phyloP scores from a whole-genome alignment of 1,140 invertebrate genomes.

The Aphaenogaster floridana region DNA sequence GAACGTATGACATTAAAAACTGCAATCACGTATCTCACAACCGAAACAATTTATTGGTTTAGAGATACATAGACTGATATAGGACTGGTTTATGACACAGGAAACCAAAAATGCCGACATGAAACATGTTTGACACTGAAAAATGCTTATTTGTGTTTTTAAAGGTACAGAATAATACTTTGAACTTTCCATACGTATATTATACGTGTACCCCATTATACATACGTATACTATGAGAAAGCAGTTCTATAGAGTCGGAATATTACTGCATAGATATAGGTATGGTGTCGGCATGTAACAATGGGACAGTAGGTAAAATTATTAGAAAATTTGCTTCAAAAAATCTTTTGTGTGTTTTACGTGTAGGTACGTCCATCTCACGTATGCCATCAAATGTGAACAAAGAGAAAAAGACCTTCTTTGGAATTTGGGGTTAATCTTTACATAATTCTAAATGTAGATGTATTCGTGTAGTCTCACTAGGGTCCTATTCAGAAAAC shows the following conservation, averaged over 20 bases:
- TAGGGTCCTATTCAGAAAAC: neutral
- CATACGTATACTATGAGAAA: neutral
- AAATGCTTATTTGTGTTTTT: too few species aligned
- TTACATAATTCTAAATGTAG: too few species aligned
- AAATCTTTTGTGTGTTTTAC: neutral
- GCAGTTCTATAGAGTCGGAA: neutral
- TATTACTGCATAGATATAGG: neutral
- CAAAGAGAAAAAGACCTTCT: too few species aligned
- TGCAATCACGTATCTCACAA: neutral
- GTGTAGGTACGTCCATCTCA: neutral
- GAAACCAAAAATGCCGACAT: too few species aligned
- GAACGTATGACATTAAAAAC: neutral
- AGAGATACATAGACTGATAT: neutral
- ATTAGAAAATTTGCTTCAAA: neutral
- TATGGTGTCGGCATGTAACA: neutral
- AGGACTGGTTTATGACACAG: too few species aligned
- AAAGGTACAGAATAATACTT: too few species aligned
- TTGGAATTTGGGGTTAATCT: neutral
- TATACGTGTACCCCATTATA: neutral
- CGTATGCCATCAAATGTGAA: neutral
- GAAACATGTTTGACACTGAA: too few species aligned
- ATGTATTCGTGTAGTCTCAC: too few species aligned
- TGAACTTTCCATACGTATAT: neutral
- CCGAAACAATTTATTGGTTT: neutral
- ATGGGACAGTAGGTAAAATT: neutral